Conservation (phyloP, 2,888 invertebrate species). For the Trisateles emortualis region DNA sequence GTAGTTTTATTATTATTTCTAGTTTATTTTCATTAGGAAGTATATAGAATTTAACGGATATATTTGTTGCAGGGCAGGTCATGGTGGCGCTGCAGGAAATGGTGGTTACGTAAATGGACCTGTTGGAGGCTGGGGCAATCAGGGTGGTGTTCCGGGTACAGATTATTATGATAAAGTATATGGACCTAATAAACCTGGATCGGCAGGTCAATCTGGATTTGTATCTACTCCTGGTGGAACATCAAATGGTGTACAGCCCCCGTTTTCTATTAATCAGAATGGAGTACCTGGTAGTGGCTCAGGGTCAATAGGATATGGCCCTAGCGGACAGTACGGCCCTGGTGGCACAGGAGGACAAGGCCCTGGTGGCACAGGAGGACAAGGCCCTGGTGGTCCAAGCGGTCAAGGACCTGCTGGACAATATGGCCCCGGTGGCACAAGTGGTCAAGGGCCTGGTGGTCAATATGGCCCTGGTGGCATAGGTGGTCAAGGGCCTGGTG, state of each 20-base stretch:
- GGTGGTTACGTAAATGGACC: slow-evolving; percentile 28
- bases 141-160: slow-evolving; percentile 17
- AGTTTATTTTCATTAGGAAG: too few species aligned
- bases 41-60: too few species aligned
- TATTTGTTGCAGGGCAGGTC: slow-evolving; percentile 35
- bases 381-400: slow-evolving; percentile 5
- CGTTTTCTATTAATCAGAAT: slow-evolving; percentile 23
- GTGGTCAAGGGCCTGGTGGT: slow-evolving; percentile 7
- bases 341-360: not conserved
- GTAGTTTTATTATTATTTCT: too few species aligned
- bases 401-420: not conserved
- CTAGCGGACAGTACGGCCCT: not conserved
- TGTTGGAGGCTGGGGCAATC: slow-evolving; percentile 11
- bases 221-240: slow-evolving; percentile 20
- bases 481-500: slow-evolving; percentile 13
- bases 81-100: slow-evolving; percentile 21
- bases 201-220: slow-evolving; percentile 22
- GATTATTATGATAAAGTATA: slow-evolving; percentile 13
- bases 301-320: not conserved
- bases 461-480: slow-evolving; percentile 13
- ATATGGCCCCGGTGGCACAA: slow-evolving; percentile 1
- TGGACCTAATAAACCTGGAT: slow-evolving; percentile 15
- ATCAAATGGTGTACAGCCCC: slow-evolving; percentile 20
- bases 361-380: slow-evolving; percentile 5
- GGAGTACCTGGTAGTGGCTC: not conserved